These are phyloP conservation scores for Dolichoris vasculosae DNA, from an alignment of 1,140 invertebrate species.

Conservation along the genomic window DNA sequence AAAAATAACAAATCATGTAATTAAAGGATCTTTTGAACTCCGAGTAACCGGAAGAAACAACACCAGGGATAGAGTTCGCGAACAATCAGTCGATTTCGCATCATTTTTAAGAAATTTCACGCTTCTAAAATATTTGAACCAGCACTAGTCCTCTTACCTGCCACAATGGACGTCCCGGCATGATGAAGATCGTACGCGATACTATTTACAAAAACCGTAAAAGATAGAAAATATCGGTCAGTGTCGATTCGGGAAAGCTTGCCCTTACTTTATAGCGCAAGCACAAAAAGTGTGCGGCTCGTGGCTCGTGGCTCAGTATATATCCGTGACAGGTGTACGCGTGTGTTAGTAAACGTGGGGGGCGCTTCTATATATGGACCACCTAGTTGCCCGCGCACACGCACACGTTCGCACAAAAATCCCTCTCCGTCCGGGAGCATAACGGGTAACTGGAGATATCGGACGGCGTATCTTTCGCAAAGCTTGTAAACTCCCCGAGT, in stretches of 20 bases:
- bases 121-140: not conserved
- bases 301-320: conserved; percentile 64
- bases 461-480: conserved; percentile 17
- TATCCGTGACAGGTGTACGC: conserved; percentile 65
- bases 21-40: no score
- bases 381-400: conserved; percentile 62
- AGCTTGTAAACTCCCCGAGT: not conserved
- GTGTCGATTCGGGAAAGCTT: conserved; percentile 5
- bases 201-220: not conserved
- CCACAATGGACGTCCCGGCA: conserved; percentile 72
- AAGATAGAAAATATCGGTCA: not conserved
- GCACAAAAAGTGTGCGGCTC: conserved; percentile 67
- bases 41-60: no score
- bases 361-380: conserved; percentile 69
- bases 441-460: conserved; percentile 52
- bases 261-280: conserved; percentile 56
- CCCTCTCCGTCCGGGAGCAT: conserved; percentile 10
- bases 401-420: conserved; percentile 38
- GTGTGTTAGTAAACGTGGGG: conserved; percentile 63
- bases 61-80: no score
- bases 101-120: not conserved
- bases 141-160: conserved; percentile 61
- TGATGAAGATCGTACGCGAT: conserved; percentile 45
- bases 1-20: no score
- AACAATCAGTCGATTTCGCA: no score